phyloP scores from a whole-genome alignment of 2,888 invertebrate genomes.

The Ennomos fuscantarius region DNA sequence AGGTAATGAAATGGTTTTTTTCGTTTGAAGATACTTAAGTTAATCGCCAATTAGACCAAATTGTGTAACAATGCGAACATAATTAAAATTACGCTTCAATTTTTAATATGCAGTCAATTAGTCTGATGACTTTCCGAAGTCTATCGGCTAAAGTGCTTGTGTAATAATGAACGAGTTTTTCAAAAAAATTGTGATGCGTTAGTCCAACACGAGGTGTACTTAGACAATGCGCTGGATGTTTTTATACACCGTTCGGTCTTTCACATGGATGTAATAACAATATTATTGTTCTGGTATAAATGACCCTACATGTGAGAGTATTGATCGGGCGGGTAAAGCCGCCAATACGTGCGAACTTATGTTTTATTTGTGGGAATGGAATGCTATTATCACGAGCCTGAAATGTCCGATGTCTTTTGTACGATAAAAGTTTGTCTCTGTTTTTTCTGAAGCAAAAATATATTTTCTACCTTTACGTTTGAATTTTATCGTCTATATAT shows the following conservation, averaged over 20 bases:
- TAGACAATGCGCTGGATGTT: constrained; percentile 44
- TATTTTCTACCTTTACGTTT: background rate
- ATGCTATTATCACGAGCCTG: constrained; percentile 14
- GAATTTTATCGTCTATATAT: no score
- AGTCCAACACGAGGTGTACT: constrained; percentile 38
- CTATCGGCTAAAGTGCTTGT: constrained; percentile 17
- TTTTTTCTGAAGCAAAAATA: constrained; percentile 1
- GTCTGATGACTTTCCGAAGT: constrained; percentile 23
- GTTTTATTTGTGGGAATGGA: constrained; percentile 27
- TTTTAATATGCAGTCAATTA: constrained; percentile 23
- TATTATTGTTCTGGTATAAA: constrained; percentile 55
- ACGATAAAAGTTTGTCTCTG: constrained; percentile 1
- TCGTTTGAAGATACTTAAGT: constrained; percentile 15
- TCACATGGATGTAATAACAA: constrained; percentile 57
- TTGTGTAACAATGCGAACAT: constrained; percentile 22
- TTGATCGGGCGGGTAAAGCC: constrained; percentile 13
- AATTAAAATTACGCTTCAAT: constrained; percentile 21
- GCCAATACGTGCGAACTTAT: constrained; percentile 11
- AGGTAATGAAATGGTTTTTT: constrained; percentile 20
- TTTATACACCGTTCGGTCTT: constrained; percentile 42
- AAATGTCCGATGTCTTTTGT: constrained; percentile 6
- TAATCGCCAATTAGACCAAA: constrained; percentile 24
- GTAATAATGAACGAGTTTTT: constrained; percentile 30
- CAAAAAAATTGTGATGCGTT: constrained; percentile 27
- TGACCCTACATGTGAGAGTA: constrained; percentile 44